These are phyloP conservation scores for Orchesella cincta DNA, from an alignment of 1,140 invertebrate species.

Conservation along the genomic window DNA sequence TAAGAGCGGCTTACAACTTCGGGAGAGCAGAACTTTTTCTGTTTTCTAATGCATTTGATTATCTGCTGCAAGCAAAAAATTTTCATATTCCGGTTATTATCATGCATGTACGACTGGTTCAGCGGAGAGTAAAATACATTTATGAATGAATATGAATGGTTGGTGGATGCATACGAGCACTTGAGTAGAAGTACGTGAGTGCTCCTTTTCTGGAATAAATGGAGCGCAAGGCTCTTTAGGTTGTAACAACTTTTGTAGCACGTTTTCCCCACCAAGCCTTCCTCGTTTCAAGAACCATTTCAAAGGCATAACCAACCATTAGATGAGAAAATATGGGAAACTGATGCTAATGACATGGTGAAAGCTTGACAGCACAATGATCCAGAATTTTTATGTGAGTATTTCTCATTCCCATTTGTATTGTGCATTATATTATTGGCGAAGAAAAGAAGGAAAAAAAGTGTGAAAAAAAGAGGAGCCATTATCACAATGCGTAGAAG, in stretches of 20 bases:
- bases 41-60: not conserved
- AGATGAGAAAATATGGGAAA: conserved; percentile 29
- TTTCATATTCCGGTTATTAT: not conserved
- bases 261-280: not conserved
- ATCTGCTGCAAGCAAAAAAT: not conserved
- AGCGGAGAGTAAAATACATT: not conserved
- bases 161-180: conserved; percentile 5
- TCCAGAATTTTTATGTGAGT: conserved; percentile 16
- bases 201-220: not conserved
- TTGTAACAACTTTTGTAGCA: not conserved
- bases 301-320: conserved; percentile 27
- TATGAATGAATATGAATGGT: conserved; percentile 27
- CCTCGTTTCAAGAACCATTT: conserved; percentile 1
- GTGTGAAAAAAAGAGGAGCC: not conserved
- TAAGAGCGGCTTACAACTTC: no score
- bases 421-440: not conserved
- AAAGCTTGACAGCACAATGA: conserved; percentile 20
- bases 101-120: not conserved
- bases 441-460: not conserved
- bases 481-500: not conserved
- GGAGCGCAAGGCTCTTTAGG: conserved; percentile 12
- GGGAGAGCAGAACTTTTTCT: no score
- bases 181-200: conserved; percentile 6
- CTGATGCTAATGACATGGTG: conserved; percentile 21
- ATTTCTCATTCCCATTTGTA: conserved; percentile 27